Base-by-base conservation (phyloP, 2,888 invertebrate genomes). In the Cheilosia urbana region DNA sequence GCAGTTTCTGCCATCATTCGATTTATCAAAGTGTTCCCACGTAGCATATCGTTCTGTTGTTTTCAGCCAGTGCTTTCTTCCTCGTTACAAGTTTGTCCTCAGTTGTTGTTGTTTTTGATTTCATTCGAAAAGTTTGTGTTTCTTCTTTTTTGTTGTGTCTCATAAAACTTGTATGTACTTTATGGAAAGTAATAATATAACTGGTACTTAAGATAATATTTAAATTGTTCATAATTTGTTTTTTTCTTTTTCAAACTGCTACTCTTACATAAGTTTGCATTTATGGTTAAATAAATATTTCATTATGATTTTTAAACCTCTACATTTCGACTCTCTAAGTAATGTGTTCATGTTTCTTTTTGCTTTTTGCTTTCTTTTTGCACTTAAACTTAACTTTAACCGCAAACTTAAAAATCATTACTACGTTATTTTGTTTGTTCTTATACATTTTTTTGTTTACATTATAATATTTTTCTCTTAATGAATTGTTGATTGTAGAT, bases 291-390 rank as follows among this genome's bases (percentile, higher is more conserved):
- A 81, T 76, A 47, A 68, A 30, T 72, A 51, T 45, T 66, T 80
- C 30, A 60, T 69, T 81, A 71, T 60, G 58, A 65, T 51, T 37
- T 45, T 77, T 78, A 66, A 85, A 81, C 85, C 85, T 85, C 85
- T 85, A 85, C 85, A 81, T 81, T 68, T 85, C 85, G 81, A 72
- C 81, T 85, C 72, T 85, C 77, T 85, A 77, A 85, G 24, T 66
- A 65, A 71, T 83, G 47, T 71, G 47, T 55, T 68, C 51, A 53
- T 77, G 34, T 66, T 79, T 49, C n/a, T 30, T 63, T 40, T 78
- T 6, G n/a, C 17, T 55, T 77, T 60, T 19, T 60, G 19, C 30
- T 55, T 69, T 57, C 4, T 17, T 37, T 13, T 37, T 37, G 37
- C 37, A 57, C 65, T 73, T 79, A 55, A 85, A 81, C 81, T 85